Conservation (phyloP, 2,113 vertebrate species). For the Leptocoma aspasia region DNA sequence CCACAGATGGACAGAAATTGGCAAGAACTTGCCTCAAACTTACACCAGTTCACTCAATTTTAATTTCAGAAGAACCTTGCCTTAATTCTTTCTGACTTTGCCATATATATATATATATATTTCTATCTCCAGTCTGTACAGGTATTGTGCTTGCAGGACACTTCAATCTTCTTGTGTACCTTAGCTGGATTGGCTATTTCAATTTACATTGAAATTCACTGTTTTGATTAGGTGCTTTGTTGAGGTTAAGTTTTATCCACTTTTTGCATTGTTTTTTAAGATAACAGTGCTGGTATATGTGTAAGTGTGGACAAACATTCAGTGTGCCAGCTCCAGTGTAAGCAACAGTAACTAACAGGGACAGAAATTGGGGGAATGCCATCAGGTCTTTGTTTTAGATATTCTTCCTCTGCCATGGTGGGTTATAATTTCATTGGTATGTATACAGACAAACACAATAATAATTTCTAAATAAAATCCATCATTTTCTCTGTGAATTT, state of each 20-base stretch:
- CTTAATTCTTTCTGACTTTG: background rate
- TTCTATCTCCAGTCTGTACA: background rate
- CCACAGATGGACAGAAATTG: background rate
- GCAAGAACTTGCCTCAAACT: background rate
- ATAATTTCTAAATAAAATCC: background rate
- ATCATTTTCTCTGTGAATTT: background rate
- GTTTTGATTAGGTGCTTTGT: background rate
- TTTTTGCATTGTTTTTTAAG: background rate
- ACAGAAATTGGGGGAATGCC: background rate
- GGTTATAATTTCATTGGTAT: background rate
- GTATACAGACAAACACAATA: background rate
- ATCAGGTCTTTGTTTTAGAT: background rate
- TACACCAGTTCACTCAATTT: background rate
- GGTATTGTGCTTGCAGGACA: background rate
- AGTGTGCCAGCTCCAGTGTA: background rate
- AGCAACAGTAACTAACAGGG: background rate
- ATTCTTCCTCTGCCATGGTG: background rate
- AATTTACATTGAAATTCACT: background rate
- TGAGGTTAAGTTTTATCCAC: background rate
- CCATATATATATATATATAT: fast-evolving
- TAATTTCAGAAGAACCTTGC: background rate
- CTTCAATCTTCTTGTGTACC: background rate
- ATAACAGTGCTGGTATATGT: background rate
- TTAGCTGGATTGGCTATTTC: background rate
- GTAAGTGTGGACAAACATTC: background rate